Conservation (phyloP, 2,113 vertebrate species). For the Aspiorhynchus laticeps region DNA sequence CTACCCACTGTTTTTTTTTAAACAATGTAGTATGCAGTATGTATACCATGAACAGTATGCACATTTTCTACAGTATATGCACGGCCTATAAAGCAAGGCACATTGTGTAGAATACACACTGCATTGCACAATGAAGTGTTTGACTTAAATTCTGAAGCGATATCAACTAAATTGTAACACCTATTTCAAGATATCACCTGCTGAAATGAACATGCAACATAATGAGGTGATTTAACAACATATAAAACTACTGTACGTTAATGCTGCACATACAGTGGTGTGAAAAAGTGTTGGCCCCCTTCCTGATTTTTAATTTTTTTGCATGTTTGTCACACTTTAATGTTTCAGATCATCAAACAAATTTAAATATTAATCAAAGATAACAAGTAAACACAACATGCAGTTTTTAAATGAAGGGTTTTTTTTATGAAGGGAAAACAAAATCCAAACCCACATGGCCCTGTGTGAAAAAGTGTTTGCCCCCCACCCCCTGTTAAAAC, state of each 20-base stretch:
- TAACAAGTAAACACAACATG: too few relatives aligned
- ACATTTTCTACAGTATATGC: background rate
- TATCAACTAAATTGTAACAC: background rate
- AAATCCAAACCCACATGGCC: too few relatives aligned
- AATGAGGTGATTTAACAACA: background rate
- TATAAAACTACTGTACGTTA: background rate
- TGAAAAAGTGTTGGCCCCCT: too few relatives aligned
- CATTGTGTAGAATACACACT: background rate
- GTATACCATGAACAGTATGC: background rate
- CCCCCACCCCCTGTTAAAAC: too few relatives aligned
- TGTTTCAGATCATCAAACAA: too few relatives aligned
- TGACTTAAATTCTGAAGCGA: too few relatives aligned
- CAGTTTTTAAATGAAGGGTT: too few relatives aligned
- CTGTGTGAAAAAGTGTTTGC: too few relatives aligned
- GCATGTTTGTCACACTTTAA: too few relatives aligned
- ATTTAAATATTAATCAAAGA: too few relatives aligned
- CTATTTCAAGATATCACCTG: background rate
- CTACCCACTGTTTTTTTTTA: background rate
- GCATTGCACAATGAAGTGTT: background rate
- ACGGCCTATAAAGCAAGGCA: background rate
- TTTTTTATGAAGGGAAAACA: too few relatives aligned
- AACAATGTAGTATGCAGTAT: background rate
- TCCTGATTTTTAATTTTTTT: too few relatives aligned
- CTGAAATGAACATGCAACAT: background rate
- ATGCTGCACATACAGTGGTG: background rate